phyloP scores from a whole-genome alignment of 2,797 vertebrate genomes.

The Channa striata region DNA sequence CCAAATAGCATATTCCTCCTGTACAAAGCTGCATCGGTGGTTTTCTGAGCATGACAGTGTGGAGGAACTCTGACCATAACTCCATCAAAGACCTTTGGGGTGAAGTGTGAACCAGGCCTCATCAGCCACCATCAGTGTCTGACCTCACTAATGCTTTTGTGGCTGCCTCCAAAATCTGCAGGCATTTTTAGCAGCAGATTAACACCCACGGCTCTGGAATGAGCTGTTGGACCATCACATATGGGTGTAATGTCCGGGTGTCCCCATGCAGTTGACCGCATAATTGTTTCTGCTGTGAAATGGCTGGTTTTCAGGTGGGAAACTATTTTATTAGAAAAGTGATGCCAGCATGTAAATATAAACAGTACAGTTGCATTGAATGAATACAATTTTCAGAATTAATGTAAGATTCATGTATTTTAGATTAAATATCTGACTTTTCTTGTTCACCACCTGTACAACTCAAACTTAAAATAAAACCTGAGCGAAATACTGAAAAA shows the following conservation, averaged over 20 bases:
- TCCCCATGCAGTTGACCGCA: background rate
- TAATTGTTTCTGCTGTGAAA: background rate
- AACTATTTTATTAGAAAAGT: too few relatives aligned
- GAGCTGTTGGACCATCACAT: background rate
- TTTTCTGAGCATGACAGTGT: background rate
- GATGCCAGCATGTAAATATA: background rate
- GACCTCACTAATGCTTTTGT: background rate
- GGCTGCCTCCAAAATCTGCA: background rate
- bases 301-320: background rate
- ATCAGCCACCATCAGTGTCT: background rate
- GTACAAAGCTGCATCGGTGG: too few relatives aligned
- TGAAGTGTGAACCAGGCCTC: background rate
- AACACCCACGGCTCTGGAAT: background rate
- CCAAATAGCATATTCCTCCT: background rate
- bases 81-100: conserved; percentile 1
- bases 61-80: background rate
- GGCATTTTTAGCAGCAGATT: background rate
- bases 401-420: background rate
- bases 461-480: background rate
- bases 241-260: background rate
- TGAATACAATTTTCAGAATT: background rate
- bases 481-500: background rate
- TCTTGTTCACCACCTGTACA: too few relatives aligned
- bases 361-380: too few relatives aligned
- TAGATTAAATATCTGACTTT: too few relatives aligned